Percentiles rank a stretch among this genome's conserved stretches.
Conservation (phyloP, 2,113 vertebrate species). For the Turdus rufiventris region DNA sequence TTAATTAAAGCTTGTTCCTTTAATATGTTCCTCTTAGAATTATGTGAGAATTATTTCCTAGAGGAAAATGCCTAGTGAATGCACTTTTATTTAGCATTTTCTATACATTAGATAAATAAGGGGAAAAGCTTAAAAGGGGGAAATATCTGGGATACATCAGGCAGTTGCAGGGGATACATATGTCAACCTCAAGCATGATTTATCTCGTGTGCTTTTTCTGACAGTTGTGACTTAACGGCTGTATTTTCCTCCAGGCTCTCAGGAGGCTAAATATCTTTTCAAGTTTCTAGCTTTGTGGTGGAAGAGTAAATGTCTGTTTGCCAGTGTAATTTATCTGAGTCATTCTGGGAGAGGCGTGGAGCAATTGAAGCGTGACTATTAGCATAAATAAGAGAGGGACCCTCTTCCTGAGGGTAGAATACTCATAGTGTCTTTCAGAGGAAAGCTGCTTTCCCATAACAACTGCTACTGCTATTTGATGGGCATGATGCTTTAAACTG, state of each 20-base stretch:
- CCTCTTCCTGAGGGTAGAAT: background rate
- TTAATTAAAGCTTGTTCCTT: constrained; percentile 36
- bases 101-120: background rate
- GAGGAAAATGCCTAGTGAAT: background rate
- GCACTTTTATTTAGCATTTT: background rate
- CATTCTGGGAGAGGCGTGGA: constrained; percentile 73
- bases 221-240: constrained; percentile 67
- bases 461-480: background rate
- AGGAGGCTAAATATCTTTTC: constrained; percentile 48
- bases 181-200: constrained; percentile 45
- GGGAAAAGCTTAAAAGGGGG: background rate
- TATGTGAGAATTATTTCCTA: background rate
- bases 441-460: background rate
- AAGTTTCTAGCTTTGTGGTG: constrained; percentile 40
- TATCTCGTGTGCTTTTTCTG: constrained; percentile 18
- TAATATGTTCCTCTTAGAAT: background rate
- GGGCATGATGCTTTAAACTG: accelerated
- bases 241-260: constrained; percentile 48
- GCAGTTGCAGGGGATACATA: constrained; percentile 42
- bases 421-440: background rate
- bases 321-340: constrained; percentile 66
- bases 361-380: constrained; percentile 34
- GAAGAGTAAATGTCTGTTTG: constrained; percentile 50
- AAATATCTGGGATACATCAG: background rate
- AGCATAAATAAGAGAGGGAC: background rate